phyloP scores from a whole-genome alignment of 2,888 invertebrate species.

The Leucophenga montana region DNA sequence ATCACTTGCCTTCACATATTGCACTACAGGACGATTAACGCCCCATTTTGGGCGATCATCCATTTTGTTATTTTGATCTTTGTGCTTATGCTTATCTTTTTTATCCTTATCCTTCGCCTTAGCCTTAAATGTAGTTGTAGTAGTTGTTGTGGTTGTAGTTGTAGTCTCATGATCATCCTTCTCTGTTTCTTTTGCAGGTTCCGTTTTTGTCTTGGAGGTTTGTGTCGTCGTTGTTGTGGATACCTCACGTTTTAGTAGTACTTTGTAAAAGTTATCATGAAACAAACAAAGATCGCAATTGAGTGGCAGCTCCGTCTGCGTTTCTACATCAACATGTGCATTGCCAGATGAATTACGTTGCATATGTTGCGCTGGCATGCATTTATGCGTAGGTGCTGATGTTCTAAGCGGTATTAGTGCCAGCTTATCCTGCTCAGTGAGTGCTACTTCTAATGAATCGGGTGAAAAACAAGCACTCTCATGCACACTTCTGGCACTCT shows the following conservation, averaged over 20 bases:
- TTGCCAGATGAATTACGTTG: slow-evolving; percentile 18
- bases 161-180: slow-evolving; percentile 69
- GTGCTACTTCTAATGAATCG: slow-evolving; percentile 49
- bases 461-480: slow-evolving; percentile 56
- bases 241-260: slow-evolving; percentile 70
- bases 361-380: background rate
- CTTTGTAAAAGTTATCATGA: slow-evolving; percentile 73
- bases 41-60: slow-evolving; percentile 84
- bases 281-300: slow-evolving; percentile 71
- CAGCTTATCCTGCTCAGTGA: slow-evolving; percentile 47
- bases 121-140: slow-evolving; percentile 69
- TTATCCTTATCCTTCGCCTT: slow-evolving; percentile 64
- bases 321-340: slow-evolving; percentile 64
- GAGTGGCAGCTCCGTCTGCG: slow-evolving; percentile 70
- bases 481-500: slow-evolving; percentile 37
- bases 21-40: slow-evolving; percentile 83
- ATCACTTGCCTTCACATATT: slow-evolving; percentile 91
- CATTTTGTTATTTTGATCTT: slow-evolving; percentile 68
- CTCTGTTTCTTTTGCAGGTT: slow-evolving; percentile 60
- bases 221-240: slow-evolving; percentile 73
- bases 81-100: slow-evolving; percentile 50
- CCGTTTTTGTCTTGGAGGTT: slow-evolving; percentile 66
- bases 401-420: slow-evolving; percentile 59
- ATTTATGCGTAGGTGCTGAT: slow-evolving; percentile 13
- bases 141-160: slow-evolving; percentile 71